Base-by-base conservation (phyloP, 2,113 vertebrate genomes). In the Pelodiscus sinensis region DNA sequence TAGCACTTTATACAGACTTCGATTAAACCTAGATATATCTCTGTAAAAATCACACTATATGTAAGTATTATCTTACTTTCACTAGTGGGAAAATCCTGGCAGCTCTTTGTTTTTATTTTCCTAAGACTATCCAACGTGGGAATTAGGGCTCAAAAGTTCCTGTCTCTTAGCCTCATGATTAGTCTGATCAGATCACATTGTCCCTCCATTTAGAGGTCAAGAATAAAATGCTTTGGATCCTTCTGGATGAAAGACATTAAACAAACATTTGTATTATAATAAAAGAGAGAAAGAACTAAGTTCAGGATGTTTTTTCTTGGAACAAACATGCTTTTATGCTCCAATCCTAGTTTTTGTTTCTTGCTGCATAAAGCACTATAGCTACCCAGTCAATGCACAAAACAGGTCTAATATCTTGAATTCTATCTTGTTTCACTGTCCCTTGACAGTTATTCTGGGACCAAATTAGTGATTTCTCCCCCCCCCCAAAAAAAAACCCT, bases 211-310 rank as follows among this genome's bases (percentile, higher is more conserved):
- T 14, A 22, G 78, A 93, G 90, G 94, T 92, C 87, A 95, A 3
- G n/a, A 80, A 56, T 82, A 79, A 10, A 1, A 54, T 38, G 19
- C 80, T n/a, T 86, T 65, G 89, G 82, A 75, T 83, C 90, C 87
- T 92, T 82, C 82, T 79, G 87, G 21, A 94, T 92, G 81, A 95
- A 94, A 92, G 86, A 21, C 82, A 90, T 22, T 60, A 92, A 73
- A 91, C 65, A 22, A 81, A 25, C n/a, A 13, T 58, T 73, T 25
- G 19, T 65, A 58, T 51, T 16, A 15, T 83, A 77, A 65, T 3
- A 79, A 57, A 91, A 87, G 65, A 90, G 90, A 81, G 95, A 82
- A 86, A 75, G 54, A 94, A 73, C 10, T 27, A 80, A 92, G 88
- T 82, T 95, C 90, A 85, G 2, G 62, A 9, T 80, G 44, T 89